These are phyloP conservation scores for Caenorhabditis wallacei DNA, from an alignment of 2,888 invertebrate genomes.

Conservation along the genomic window DNA sequence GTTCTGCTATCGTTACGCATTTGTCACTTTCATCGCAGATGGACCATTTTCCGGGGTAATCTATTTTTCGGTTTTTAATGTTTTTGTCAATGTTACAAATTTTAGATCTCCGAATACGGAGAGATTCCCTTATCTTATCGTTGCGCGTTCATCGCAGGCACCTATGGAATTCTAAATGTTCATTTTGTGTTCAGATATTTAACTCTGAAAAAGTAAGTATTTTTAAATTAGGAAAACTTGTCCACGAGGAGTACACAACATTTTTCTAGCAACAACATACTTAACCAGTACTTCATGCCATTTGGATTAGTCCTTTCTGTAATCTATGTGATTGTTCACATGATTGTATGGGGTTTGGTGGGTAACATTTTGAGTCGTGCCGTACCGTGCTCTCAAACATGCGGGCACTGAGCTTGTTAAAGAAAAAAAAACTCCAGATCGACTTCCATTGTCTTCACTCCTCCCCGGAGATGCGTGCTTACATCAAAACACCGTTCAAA, in stretches of 20 bases:
- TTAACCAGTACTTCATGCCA: conserved; percentile 38
- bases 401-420: no score
- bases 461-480: conserved; percentile 12
- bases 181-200: conserved; percentile 45
- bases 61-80: no score
- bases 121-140: conserved; percentile 21
- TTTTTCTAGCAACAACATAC: conserved; percentile 13
- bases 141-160: conserved; percentile 37
- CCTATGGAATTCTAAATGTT: conserved; percentile 36
- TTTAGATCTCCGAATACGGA: conserved; percentile 27
- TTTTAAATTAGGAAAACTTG: not conserved
- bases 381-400: no score
- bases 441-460: conserved; percentile 13
- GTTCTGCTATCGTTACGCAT: conserved; percentile 24
- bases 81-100: not conserved
- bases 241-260: not conserved
- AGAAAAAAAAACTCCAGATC: conserved; percentile 7
- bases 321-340: conserved; percentile 18
- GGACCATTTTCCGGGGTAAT: conserved; percentile 21
- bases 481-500: conserved; percentile 22
- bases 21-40: conserved; percentile 17
- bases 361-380: no score
- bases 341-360: conserved; percentile 23
- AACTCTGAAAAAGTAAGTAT: not conserved
- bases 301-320: conserved; percentile 15